phyloP scores from a whole-genome alignment of 1,140 invertebrate species.

The Potamilus streckersoni region DNA sequence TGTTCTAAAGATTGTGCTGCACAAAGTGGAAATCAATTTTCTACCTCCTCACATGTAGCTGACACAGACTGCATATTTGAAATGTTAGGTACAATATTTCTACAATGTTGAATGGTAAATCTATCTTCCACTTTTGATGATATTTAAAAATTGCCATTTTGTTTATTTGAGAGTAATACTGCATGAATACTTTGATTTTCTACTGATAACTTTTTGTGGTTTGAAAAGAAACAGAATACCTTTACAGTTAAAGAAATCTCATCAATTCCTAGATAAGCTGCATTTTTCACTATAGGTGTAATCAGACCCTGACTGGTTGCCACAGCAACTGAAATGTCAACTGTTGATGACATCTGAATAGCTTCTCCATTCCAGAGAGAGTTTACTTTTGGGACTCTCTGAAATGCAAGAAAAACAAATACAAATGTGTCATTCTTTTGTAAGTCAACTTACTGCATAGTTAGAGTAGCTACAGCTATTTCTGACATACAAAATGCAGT shows the following conservation, averaged over 20 bases:
- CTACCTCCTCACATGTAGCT: neutral
- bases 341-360: constrained; percentile 74
- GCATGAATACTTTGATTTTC: too few species aligned
- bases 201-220: too few species aligned
- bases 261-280: constrained; percentile 62
- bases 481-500: too few species aligned
- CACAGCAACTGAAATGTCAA: constrained; percentile 97
- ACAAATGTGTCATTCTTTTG: neutral
- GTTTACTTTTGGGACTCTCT: constrained; percentile 62
- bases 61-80: too few species aligned
- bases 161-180: too few species aligned
- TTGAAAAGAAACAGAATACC: constrained; percentile 32
- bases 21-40: neutral
- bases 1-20: too few species aligned
- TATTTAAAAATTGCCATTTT: too few species aligned
- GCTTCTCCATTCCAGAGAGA: constrained; percentile 51
- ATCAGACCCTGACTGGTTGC: constrained; percentile 95
- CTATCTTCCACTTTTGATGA: too few species aligned
- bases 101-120: neutral
- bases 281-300: constrained; percentile 88
- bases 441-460: neutral
- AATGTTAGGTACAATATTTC: too few species aligned
- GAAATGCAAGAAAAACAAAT: constrained; percentile 19
- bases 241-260: constrained; percentile 67
- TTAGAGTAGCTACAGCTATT: too few species aligned